Evolutionary conservation across 1,140 invertebrate genomes (phyloP).

Genomic region (Himalopsyche phryganea): DNA sequence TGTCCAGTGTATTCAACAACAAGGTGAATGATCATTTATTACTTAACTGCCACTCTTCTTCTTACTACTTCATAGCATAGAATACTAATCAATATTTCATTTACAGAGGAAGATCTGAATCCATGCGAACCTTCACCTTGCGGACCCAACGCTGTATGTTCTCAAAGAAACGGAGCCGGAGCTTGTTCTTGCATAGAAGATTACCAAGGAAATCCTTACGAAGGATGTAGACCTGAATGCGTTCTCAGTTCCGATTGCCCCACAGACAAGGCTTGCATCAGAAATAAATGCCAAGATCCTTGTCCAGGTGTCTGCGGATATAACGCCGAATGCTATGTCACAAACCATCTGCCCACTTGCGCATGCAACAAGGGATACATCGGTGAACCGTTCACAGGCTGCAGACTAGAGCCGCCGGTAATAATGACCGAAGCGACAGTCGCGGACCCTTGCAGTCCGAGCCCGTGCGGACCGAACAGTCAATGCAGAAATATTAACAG

Average conservation of each 20-base stretch:
- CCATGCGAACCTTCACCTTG: slow-evolving; percentile 76
- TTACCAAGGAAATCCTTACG: slow-evolving; percentile 66
- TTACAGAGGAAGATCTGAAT: slow-evolving; percentile 51
- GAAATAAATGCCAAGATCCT: slow-evolving; percentile 71
- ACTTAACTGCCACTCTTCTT: no score
- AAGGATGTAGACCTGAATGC: slow-evolving; percentile 73
- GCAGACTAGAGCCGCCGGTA: slow-evolving; percentile 33
- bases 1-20: slow-evolving; percentile 50
- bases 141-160: slow-evolving; percentile 73
- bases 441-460: slow-evolving; percentile 57
- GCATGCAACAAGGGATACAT: slow-evolving; percentile 69
- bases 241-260: slow-evolving; percentile 75
- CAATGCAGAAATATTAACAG: slow-evolving; percentile 55
- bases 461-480: slow-evolving; percentile 65
- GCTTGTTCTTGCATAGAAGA: slow-evolving; percentile 68
- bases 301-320: slow-evolving; percentile 75
- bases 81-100: neutral
- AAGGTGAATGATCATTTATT: slow-evolving; percentile 15
- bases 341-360: slow-evolving; percentile 73
- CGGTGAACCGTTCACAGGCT: slow-evolving; percentile 68
- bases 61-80: no score
- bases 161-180: slow-evolving; percentile 58
- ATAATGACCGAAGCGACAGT: slow-evolving; percentile 24
- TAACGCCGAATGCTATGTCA: slow-evolving; percentile 71
- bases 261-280: slow-evolving; percentile 67